Evolutionary conservation across 2,888 invertebrate species (phyloP).

Genomic region (Alsophila aescularia): DNA sequence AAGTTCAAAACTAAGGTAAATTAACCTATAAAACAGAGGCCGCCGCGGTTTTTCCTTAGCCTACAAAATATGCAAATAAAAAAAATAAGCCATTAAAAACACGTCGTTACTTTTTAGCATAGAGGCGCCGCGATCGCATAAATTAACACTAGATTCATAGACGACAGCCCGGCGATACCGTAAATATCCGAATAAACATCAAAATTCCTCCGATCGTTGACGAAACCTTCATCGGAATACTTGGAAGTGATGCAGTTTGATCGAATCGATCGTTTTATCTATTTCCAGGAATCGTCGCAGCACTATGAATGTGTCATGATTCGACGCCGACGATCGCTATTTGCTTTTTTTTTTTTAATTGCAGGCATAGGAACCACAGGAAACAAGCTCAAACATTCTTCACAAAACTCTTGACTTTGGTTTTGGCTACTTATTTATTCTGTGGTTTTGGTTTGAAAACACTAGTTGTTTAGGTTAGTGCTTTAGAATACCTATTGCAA

Average conservation of each 20-base stretch:
- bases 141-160: constrained; percentile 65
- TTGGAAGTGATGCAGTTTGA: constrained; percentile 33
- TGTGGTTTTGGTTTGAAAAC: too few relatives aligned
- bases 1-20: constrained; percentile 1
- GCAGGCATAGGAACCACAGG: not conserved
- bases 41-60: constrained; percentile 15
- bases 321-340: constrained; percentile 9
- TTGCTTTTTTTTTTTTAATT: constrained; percentile 2
- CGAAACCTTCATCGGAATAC: constrained; percentile 60
- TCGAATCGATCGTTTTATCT: constrained; percentile 44
- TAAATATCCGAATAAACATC: constrained; percentile 38
- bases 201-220: constrained; percentile 44
- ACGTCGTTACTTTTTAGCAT: constrained; percentile 52
- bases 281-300: constrained; percentile 48
- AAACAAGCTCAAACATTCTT: constrained; percentile 2
- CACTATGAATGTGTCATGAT: constrained; percentile 46
- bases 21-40: not conserved
- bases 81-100: constrained; percentile 42
- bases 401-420: too few relatives aligned
- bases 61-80: constrained; percentile 42
- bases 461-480: too few relatives aligned
- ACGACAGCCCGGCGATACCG: constrained; percentile 51
- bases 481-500: too few relatives aligned
- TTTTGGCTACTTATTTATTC: too few relatives aligned
- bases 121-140: constrained; percentile 54